These are phyloP conservation scores for Trissolcus brochymenae DNA, from an alignment of 2,888 invertebrate species.

Conservation along the genomic window DNA sequence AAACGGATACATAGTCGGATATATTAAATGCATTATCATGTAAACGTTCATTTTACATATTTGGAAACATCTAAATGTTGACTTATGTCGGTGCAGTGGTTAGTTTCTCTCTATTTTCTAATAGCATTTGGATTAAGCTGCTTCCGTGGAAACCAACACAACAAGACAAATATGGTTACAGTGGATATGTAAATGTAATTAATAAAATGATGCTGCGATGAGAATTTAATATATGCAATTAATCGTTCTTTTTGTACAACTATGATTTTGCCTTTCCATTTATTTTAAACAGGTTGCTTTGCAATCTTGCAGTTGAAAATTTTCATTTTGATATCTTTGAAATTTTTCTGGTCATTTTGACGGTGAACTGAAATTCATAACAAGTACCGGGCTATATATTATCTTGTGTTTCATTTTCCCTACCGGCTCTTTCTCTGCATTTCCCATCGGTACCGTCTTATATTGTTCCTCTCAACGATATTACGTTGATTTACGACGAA, in stretches of 20 bases:
- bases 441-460: slow-evolving; percentile 26
- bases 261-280: no score
- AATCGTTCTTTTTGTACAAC: no score
- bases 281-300: no score
- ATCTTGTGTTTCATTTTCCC: slow-evolving; percentile 29
- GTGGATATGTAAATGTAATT: slow-evolving; percentile 63
- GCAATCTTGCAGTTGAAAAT: no score
- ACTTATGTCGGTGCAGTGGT: slow-evolving; percentile 45
- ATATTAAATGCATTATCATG: slow-evolving; percentile 31
- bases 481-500: slow-evolving; percentile 64
- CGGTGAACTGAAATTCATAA: slow-evolving; percentile 8
- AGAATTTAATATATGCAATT: no score
- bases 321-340: no score
- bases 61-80: slow-evolving; percentile 40
- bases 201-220: slow-evolving; percentile 60
- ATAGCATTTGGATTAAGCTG: slow-evolving; percentile 60
- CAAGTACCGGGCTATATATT: slow-evolving; percentile 14
- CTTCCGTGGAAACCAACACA: slow-evolving; percentile 41
- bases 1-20: no score
- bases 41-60: slow-evolving; percentile 35
- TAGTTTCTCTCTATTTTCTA: slow-evolving; percentile 58
- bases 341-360: slow-evolving; percentile 13
- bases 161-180: slow-evolving; percentile 37
- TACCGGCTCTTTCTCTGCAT: slow-evolving; percentile 12
- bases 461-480: slow-evolving; percentile 55